phyloP scores from a whole-genome alignment of 2,888 invertebrate genomes.

The Creontiades dilutus region DNA sequence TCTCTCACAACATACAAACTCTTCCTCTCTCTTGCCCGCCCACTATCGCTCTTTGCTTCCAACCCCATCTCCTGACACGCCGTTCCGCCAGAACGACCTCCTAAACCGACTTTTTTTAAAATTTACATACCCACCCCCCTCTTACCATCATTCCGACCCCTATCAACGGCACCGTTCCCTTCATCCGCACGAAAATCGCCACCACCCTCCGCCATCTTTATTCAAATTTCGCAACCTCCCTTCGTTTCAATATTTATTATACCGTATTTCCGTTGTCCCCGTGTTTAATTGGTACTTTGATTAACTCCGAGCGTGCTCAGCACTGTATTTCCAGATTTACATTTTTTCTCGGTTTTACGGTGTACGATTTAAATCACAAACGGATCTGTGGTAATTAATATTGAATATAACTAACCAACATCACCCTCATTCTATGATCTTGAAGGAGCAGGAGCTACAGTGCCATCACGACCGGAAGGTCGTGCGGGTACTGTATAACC shows the following conservation, averaged over 20 bases:
- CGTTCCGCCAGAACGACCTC: neutral
- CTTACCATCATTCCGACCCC: neutral
- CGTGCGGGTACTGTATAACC: no score
- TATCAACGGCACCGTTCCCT: neutral
- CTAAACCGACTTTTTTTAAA: neutral
- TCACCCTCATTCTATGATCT: no score
- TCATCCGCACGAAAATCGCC: neutral
- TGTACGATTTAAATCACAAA: no score
- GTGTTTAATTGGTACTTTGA: conserved; percentile 13
- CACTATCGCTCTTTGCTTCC: neutral
- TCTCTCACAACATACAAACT: neutral
- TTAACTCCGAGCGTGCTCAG: neutral
- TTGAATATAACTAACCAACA: no score
- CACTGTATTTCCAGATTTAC: neutral
- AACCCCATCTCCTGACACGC: neutral
- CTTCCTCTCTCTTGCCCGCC: neutral
- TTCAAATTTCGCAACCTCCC: neutral
- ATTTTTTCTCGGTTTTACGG: no score
- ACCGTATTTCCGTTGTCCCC: conserved; percentile 2
- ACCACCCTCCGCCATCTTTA: conserved; percentile 19
- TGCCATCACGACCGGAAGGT: no score
- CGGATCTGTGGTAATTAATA: no score
- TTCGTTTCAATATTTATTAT: neutral
- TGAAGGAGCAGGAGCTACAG: no score
- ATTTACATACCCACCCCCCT: conserved; percentile 6